phyloP scores from a whole-genome alignment of 2,113 vertebrate species.

The Tenrec ecaudatus region DNA sequence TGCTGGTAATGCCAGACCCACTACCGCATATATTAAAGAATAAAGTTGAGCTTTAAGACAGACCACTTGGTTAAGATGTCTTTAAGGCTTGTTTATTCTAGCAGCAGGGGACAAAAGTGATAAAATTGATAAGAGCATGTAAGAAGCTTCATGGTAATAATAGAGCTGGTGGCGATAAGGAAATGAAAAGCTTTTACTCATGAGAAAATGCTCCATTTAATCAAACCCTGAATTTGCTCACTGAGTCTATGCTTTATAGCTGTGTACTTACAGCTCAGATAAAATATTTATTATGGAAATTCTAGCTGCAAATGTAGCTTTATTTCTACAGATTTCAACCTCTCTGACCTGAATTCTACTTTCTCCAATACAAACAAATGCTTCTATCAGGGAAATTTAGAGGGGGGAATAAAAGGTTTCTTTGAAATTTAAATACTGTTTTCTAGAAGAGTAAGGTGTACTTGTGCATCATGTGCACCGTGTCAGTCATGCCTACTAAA shows the following conservation, averaged over 20 bases:
- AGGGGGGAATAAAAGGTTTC: not conserved
- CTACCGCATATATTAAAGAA: not conserved
- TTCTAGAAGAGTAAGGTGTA: conserved; percentile 33
- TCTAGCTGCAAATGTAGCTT: conserved; percentile 44
- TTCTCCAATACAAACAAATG: conserved; percentile 20
- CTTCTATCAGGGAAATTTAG: conserved; percentile 29
- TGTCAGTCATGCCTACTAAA: conserved; percentile 21
- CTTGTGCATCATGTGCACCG: conserved; percentile 24
- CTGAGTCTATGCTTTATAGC: conserved; percentile 36
- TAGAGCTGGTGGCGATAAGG: conserved; percentile 21
- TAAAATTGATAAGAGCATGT: conserved; percentile 38
- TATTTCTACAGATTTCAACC: not conserved
- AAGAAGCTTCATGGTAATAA: conserved; percentile 34
- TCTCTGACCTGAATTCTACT: conserved; percentile 27
- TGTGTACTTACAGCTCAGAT: conserved; percentile 21
- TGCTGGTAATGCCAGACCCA: not conserved
- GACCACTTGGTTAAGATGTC: not conserved
- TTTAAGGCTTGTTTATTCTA: conserved; percentile 55
- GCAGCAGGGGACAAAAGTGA: conserved; percentile 39
- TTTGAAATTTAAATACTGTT: conserved; percentile 58
- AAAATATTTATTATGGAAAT: conserved; percentile 63
- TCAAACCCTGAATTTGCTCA: conserved; percentile 60
- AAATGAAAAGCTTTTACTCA: conserved; percentile 48
- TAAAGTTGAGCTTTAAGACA: not conserved
- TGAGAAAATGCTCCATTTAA: conserved; percentile 34